Conservation (phyloP, 2,797 vertebrate species). For the Argyrosomus regius region DNA sequence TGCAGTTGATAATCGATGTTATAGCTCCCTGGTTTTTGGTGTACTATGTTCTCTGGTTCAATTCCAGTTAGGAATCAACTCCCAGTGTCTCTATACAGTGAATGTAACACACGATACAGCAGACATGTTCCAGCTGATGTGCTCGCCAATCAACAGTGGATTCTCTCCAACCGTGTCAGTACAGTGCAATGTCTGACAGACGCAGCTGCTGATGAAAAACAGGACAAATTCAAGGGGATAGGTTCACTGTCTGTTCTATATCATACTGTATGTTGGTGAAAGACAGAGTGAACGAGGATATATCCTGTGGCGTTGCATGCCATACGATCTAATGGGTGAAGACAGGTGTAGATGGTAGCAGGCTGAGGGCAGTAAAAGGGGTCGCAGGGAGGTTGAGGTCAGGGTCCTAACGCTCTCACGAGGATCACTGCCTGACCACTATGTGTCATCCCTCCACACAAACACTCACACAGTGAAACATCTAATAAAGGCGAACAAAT, state of each 20-base stretch:
- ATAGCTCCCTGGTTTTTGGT: neutral
- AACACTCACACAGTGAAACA: conserved; percentile 5
- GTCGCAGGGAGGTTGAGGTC: conserved; percentile 41
- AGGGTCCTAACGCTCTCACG: conserved; percentile 51
- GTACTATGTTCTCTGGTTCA: neutral
- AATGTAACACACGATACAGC: neutral
- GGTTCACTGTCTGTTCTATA: conserved; percentile 24
- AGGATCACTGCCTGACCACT: conserved; percentile 45
- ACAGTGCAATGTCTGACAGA: neutral
- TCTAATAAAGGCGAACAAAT: neutral
- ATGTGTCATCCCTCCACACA: neutral
- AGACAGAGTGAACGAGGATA: conserved; percentile 29
- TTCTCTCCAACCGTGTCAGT: conserved; percentile 1
- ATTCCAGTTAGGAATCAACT: neutral
- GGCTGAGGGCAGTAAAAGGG: conserved; percentile 52
- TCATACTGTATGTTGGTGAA: conserved; percentile 36
- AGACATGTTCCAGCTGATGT: neutral
- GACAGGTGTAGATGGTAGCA: conserved; percentile 58
- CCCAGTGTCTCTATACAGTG: neutral
- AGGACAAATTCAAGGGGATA: conserved; percentile 15
- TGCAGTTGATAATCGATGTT: no score
- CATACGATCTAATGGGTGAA: conserved; percentile 43
- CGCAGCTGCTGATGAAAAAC: conserved; percentile 27
- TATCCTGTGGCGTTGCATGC: conserved; percentile 34
- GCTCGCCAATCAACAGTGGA: neutral